Evolutionary conservation across 1,140 invertebrate genomes (phyloP), one percentile per base, ranked within the genome.

Genomic region (Anthonomus grandis): DNA sequence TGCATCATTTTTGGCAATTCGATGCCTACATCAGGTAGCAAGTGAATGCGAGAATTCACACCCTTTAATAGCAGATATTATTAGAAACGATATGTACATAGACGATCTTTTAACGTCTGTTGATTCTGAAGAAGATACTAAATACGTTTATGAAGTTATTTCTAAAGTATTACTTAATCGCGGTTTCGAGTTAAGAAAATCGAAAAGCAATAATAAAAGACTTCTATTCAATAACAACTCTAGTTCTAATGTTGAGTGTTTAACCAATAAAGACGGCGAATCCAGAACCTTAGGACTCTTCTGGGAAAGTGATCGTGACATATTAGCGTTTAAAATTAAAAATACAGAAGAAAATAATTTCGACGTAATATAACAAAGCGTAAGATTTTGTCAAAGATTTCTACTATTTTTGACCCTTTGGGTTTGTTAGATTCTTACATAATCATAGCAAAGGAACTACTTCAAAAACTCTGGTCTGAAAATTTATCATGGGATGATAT

Each of bases 131-230:
- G 46, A 66, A 37, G 22, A 59, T 12, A 68, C 70, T 4, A 37
- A 27, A 15, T 15, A 36, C 19, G 17, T 59, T 18, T n/a, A 15
- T 10, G 64, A 64, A 21, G 57, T 52, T 12, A 39, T 23, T n/a
- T 37, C 8, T 18, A 8, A 37, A 31, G 31, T 65, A 13, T 42
- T 60, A 31, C 21, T 4, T 23, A 12, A 39, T 31, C 45, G 13
- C 0, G 36, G 48, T 21, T 72, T 78, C 45, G 9, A 65, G 37
- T 51, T 76, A 15, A 57, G 67, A 38, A 76, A 76, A 67, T 78
- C 73, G 72, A 49, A 42, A 2, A 65, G 65, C 0, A 75, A 74
- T n/a, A n/a, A n/a, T n/a, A n/a, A n/a, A n/a, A n/a, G n/a, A n/a
- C n/a, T n/a, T 31, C n/a, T 31, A 6, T 46, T 13, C 27, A n/a